phyloP scores from a whole-genome alignment of 2,888 invertebrate species.

The Mayetiola destructor region DNA sequence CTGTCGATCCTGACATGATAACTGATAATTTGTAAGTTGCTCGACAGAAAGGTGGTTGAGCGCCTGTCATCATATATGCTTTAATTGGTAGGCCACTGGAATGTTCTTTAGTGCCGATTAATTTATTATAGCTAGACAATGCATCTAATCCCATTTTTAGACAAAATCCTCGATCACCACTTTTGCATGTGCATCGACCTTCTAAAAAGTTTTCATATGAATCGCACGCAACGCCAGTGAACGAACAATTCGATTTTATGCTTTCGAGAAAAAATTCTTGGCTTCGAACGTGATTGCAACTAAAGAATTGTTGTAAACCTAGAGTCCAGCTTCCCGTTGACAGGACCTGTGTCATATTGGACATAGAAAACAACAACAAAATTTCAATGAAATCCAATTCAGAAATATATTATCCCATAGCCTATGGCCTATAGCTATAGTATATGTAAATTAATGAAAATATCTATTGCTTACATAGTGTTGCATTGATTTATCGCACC shows the following conservation, averaged over 20 bases:
- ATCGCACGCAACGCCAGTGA: conserved; percentile 60
- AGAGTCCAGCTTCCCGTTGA: background rate
- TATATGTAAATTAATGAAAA: too few species aligned
- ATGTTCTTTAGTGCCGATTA: conserved; percentile 36
- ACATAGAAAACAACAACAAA: too few species aligned
- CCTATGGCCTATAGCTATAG: too few species aligned
- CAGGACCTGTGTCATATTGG: too few species aligned
- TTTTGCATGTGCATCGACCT: conserved; percentile 52
- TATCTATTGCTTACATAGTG: too few species aligned
- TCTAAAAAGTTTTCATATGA: conserved; percentile 60
- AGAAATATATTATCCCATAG: too few species aligned
- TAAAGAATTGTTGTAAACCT: conserved; percentile 43
- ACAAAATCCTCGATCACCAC: conserved; percentile 47
- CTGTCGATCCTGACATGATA: conserved; percentile 52
- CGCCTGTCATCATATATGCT: conserved; percentile 59
- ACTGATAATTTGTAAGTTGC: conserved; percentile 64
- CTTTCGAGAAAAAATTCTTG: conserved; percentile 74
- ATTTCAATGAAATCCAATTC: too few species aligned
- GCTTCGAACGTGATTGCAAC: conserved; percentile 79
- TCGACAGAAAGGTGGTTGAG: conserved; percentile 61
- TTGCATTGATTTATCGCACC: conserved; percentile 44
- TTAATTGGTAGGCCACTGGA: conserved; percentile 40
- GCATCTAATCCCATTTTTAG: conserved; percentile 55
- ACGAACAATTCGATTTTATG: conserved; percentile 61
- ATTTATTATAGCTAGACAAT: conserved; percentile 38